Conservation (phyloP, 2,888 invertebrate species). For the Acronicta alni region DNA sequence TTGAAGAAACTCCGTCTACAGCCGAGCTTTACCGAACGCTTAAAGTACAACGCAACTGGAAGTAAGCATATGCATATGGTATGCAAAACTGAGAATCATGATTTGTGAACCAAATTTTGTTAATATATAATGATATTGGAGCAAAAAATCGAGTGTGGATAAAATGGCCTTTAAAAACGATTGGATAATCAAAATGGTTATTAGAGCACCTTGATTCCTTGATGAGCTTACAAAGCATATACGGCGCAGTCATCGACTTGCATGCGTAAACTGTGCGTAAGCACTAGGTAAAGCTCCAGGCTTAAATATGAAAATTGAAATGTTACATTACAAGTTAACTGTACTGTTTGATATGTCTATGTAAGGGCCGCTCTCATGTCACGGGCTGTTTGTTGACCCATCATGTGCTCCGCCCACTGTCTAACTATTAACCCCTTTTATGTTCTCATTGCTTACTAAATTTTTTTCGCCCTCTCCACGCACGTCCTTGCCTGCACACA, state of each 20-base stretch:
- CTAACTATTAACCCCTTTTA: constrained; percentile 79
- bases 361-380: constrained; percentile 38
- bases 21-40: constrained; percentile 13
- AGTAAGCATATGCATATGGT: constrained; percentile 1
- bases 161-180: neutral
- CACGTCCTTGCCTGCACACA: constrained; percentile 84
- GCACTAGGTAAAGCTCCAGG: constrained; percentile 21
- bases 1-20: constrained; percentile 15
- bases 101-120: neutral
- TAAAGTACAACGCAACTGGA: neutral
- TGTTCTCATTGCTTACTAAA: constrained; percentile 87
- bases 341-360: constrained; percentile 47
- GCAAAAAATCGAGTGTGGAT: too few relatives aligned
- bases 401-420: constrained; percentile 61
- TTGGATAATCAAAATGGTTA: neutral
- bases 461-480: constrained; percentile 85
- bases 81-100: constrained; percentile 9
- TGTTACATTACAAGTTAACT: constrained; percentile 8
- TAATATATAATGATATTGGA: neutral
- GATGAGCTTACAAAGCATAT: too few relatives aligned
- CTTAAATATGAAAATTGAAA: constrained; percentile 15
- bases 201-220: neutral
- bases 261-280: constrained; percentile 21
- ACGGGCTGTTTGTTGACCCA: constrained; percentile 41
- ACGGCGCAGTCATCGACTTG: neutral